Conservation (phyloP, 1,140 invertebrate genomes). For the Muscidifurax raptorellus region DNA sequence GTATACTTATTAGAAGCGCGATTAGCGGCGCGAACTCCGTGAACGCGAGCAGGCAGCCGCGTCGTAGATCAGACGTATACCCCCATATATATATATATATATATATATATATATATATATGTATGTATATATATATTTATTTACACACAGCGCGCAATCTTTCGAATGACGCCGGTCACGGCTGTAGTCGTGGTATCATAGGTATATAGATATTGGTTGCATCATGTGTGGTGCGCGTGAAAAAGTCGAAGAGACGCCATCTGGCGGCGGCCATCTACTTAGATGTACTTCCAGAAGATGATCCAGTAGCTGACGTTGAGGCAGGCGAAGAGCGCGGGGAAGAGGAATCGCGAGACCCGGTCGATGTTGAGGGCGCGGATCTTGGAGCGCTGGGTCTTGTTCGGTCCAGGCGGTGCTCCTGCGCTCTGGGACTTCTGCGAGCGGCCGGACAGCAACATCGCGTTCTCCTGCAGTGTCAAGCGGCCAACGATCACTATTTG, state of each 20-base stretch:
- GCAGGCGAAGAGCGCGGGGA: conserved; percentile 89
- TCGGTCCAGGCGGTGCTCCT: conserved; percentile 73
- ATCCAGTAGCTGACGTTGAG: conserved; percentile 93
- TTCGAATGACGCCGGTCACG: too few species aligned
- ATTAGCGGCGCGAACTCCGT: too few species aligned
- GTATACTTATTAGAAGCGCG: too few species aligned
- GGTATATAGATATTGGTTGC: too few species aligned
- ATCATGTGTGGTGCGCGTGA: background rate
- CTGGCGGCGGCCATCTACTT: conserved; percentile 56
- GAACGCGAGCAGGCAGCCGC: too few species aligned
- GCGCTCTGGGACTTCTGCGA: conserved; percentile 70
- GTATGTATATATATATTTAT: too few species aligned
- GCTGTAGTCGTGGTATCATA: too few species aligned
- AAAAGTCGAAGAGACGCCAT: background rate
- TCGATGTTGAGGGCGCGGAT: conserved; percentile 91
- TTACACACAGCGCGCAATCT: too few species aligned
- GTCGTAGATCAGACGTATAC: too few species aligned
- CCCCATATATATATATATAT: too few species aligned
- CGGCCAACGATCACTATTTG: conserved; percentile 46
- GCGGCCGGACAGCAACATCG: conserved; percentile 75
- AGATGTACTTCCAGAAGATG: conserved; percentile 90
- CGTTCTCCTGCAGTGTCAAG: conserved; percentile 74
- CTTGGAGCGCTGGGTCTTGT: conserved; percentile 80
- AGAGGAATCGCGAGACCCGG: conserved; percentile 89
- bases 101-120: too few species aligned